Evolutionary conservation across 2,888 invertebrate genomes (phyloP), one percentile per base, ranked within the genome.

Genomic region (Xylophagus ater): DNA sequence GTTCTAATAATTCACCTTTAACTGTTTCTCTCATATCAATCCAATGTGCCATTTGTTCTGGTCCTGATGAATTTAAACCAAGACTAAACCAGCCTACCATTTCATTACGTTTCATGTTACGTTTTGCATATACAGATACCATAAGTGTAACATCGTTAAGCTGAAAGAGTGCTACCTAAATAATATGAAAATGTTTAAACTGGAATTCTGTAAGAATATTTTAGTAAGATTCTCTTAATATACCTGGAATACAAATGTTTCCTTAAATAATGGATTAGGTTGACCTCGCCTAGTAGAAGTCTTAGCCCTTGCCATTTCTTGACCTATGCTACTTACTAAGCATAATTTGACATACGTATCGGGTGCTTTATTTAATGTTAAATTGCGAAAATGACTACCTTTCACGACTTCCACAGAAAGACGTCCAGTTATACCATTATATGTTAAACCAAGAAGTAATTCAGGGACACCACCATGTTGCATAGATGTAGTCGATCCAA

Each of bases 31-130:
- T 78, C 74, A 93, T 85, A 55, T 92, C 92, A 62, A 81, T 80
- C 93, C 93, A 94, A 62, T 94, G 93, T 15, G 85, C 77, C 40
- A 83, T 72, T 64, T 93, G 90, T 58, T 92, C 93, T 37, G 89
- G 81, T 15, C 92, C 90, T 40, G 90, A 89, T 51, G 88, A 83
- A 68, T 86, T 90, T 60, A 87, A 72, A 5, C 94, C 94, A 41
- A 94, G 67, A 44, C 90, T 85, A 68, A 94, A 89, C 93, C 94
- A 94, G 44, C 94, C 94, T 50, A 94, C 85, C 85, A 93, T 88
- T 65, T 94, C 93, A 58, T 93, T 88, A 50, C 88, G 81, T 60
- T 93, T 94, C 50, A 83, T 81, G 60, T 92, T 87, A 51, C 90
- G 82, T 47, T 88, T 81, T 60, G 90, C 85, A 72, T 93, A 93